Percentiles rank a stretch among this genome's conserved stretches.
These are phyloP conservation scores for Opisthocomus hoazin DNA, from an alignment of 2,113 vertebrate species.

Conservation along the genomic window DNA sequence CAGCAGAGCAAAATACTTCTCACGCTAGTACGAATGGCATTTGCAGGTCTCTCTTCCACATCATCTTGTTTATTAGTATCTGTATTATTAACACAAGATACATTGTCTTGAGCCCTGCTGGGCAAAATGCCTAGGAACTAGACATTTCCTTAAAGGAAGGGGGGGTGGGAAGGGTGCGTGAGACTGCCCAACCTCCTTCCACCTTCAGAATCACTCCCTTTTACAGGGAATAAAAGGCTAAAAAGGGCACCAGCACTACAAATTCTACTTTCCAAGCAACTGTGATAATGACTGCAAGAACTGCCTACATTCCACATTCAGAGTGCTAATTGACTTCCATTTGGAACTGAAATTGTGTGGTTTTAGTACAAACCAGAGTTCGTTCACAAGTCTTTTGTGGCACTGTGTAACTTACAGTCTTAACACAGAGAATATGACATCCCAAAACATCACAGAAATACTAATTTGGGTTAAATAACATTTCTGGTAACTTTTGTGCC, in stretches of 20 bases:
- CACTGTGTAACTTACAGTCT: neutral
- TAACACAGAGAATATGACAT: neutral
- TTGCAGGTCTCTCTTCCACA: neutral
- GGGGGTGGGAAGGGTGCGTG: fast-evolving
- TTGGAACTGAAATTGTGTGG: neutral
- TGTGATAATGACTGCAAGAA: neutral
- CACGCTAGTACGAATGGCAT: neutral
- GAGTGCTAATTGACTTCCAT: neutral
- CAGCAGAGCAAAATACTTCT: neutral
- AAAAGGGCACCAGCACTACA: neutral
- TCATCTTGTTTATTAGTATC: neutral
- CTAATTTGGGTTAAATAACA: neutral
- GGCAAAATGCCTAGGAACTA: neutral
- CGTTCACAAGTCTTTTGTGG: neutral
- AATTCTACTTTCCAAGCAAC: neutral
- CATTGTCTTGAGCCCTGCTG: neutral
- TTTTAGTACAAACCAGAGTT: neutral
- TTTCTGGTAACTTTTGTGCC: neutral
- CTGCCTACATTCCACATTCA: neutral
- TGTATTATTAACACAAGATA: neutral
- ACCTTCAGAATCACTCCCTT: neutral
- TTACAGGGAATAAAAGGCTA: neutral
- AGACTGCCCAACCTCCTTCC: neutral
- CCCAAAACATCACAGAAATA: neutral
- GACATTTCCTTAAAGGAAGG: neutral